Evolutionary conservation across 2,113 vertebrate genomes (phyloP), one percentile per base, ranked within the genome.

Genomic region (Actenoides lindsayi): DNA sequence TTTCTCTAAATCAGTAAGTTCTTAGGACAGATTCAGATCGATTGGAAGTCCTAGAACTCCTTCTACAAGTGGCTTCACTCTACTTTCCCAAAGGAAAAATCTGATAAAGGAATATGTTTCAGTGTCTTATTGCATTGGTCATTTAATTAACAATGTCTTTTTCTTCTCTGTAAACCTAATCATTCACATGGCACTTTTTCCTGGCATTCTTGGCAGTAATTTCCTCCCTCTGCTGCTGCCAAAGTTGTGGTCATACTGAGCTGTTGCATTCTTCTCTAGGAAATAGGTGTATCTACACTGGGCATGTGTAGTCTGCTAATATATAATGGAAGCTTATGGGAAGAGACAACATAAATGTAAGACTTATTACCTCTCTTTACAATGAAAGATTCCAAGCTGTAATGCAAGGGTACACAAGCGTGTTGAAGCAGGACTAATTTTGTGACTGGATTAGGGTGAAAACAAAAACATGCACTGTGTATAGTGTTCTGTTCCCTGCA

Each of bases 71-170:
- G 79, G 46, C 41, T 90, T 90, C 41, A 73, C 46, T 62, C 54
- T 60, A 21, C 11, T 94, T 97, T 94, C 92, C 77, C 88, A 82
- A 88, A 75, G 75, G 67, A 93, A 75, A 39, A 79, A 82, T 90
- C 74, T 83, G 53, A 88, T 80, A 92, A 83, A 93, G 23, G 62
- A 94, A 64, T 64, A 83, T 44, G 5, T 79, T 87, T 87, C 88
- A 85, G 30, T 82, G 57, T 87, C 70, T 89, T 79, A 87, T 76
- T 90, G 62, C 57, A 12, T n/a, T 71, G 62, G 57, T 64, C 74
- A 76, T 85, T 95, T 6, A 1, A 30, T 79, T 92, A 94, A 91
- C 2, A 46, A 79, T 17, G 44, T 85, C 42, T 80, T 90, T 92
- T 91, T 74, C 62, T 48, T 85, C 88, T 92, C 24, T 1, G 5